Conservation (phyloP, 1,140 invertebrate genomes). For the Meloidogyne chitwoodi region DNA sequence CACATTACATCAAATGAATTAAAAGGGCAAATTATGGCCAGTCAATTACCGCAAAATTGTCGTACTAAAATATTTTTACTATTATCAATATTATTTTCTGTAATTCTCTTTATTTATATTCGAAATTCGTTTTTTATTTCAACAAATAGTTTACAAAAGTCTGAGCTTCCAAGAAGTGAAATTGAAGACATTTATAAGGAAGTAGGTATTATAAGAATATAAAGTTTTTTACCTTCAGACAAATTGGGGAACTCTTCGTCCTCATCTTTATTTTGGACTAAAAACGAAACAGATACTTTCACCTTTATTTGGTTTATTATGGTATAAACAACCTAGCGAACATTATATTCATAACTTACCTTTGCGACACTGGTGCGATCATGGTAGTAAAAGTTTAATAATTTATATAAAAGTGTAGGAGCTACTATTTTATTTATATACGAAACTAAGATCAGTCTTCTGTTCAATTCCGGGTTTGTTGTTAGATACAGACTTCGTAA, state of each 20-base stretch:
- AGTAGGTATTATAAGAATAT: neutral
- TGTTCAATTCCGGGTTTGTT: no score
- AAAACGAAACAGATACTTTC: slow-evolving; percentile 82
- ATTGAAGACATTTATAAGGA: slow-evolving; percentile 17
- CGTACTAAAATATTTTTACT: neutral
- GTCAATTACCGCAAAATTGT: neutral
- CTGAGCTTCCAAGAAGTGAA: neutral
- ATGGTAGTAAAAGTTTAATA: slow-evolving; percentile 68
- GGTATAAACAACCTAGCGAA: slow-evolving; percentile 75
- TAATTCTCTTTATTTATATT: neutral
- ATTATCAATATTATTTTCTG: neutral
- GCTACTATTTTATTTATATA: no score
- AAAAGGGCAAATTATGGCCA: neutral
- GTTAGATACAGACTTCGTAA: no score
- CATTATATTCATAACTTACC: slow-evolving; percentile 62
- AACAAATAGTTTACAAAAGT: slow-evolving; percentile 4
- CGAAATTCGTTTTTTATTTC: neutral
- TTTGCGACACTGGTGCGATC: slow-evolving; percentile 79
- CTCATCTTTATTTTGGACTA: slow-evolving; percentile 73
- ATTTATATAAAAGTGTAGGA: neutral
- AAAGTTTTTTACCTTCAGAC: slow-evolving; percentile 21
- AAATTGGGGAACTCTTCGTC: slow-evolving; percentile 82
- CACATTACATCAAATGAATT: neutral
- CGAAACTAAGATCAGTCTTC: no score
- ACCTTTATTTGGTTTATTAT: slow-evolving; percentile 87